A percentile compares a stretch with the other conserved stretches of the same genome.
phyloP scores from a whole-genome alignment of 2,888 invertebrate genomes.

The Euproctis similis region DNA sequence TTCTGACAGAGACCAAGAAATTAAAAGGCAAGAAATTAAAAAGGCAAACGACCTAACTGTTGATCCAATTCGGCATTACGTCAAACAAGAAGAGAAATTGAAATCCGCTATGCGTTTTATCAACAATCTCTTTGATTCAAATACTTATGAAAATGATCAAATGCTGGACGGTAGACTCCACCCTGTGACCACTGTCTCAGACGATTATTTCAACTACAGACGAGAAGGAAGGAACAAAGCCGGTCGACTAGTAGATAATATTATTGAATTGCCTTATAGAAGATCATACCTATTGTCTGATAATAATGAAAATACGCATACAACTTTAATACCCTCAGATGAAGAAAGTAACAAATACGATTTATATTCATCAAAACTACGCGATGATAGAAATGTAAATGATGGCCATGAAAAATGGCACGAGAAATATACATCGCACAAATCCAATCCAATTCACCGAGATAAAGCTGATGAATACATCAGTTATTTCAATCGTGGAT shows the following conservation, averaged over 20 bases:
- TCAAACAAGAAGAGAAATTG: slow-evolving; percentile 4
- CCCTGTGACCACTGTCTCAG: slow-evolving; percentile 6
- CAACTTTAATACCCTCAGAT: not conserved
- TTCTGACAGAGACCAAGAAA: not conserved
- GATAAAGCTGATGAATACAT: too few relatives aligned
- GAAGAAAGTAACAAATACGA: not conserved
- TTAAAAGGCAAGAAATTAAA: slow-evolving; percentile 1
- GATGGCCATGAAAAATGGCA: slow-evolving; percentile 1
- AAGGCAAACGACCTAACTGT: not conserved
- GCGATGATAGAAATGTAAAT: not conserved
- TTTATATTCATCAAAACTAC: not conserved
- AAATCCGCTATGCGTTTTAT: slow-evolving; percentile 11
- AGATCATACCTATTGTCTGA: not conserved
- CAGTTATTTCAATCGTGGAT: too few relatives aligned
- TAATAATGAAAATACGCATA: not conserved
- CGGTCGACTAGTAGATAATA: not conserved
- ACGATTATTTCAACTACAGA: not conserved
- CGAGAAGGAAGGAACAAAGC: not conserved
- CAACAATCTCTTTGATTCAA: slow-evolving; percentile 8
- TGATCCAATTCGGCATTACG: slow-evolving; percentile 1
- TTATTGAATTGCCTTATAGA: not conserved
- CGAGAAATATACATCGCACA: not conserved
- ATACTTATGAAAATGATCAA: slow-evolving; percentile 1
- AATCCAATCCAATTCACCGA: slow-evolving; percentile 1
- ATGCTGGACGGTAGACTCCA: not conserved